Conservation (phyloP, 2,113 vertebrate genomes). For the Felis catus region F.catus_Fca126_mat1.0 CM031420.1:65796501-65797000, state of each 20-base stretch:
- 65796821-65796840: slow-evolving; percentile 24
- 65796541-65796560: no score
- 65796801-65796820: not conserved
- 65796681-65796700: not conserved
- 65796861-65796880: slow-evolving; percentile 27
- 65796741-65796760: not conserved
- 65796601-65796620: not conserved
- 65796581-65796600: not conserved
- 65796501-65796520: no score
- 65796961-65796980: slow-evolving; percentile 28
- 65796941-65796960: not conserved
- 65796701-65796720: not conserved
- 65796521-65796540: no score
- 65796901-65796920: not conserved
- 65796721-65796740: not conserved
- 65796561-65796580: not conserved
- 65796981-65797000: not conserved
- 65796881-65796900: not conserved
- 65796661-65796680: not conserved
- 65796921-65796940: not conserved
- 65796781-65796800: not conserved
- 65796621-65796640: not conserved
- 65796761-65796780: not conserved
- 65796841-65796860: not conserved
- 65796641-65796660: not conserved